A percentile compares a stretch with the other conserved stretches of the same genome.
These are phyloP conservation scores for Tiaroga cobitis DNA, from an alignment of 2,797 vertebrate species.

Conservation along the genomic window DNA sequence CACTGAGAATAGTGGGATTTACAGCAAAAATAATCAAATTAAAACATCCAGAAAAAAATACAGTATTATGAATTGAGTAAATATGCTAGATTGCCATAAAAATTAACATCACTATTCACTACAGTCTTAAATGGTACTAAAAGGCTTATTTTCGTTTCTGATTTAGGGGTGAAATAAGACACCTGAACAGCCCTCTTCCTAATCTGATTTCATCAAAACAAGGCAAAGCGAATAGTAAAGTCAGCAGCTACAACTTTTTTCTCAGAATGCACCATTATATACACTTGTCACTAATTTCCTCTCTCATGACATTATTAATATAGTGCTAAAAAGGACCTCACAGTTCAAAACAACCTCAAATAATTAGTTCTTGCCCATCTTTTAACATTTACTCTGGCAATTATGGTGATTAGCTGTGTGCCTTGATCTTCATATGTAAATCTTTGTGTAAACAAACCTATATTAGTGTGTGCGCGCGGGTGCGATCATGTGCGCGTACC, in stretches of 20 bases:
- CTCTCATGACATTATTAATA: conserved; percentile 38
- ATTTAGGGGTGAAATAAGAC: not conserved
- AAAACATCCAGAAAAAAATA: not conserved
- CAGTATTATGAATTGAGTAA: not conserved
- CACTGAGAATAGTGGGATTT: not conserved
- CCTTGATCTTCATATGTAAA: conserved; percentile 62
- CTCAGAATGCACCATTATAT: not conserved
- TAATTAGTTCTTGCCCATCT: conserved; percentile 53
- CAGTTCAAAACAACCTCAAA: conserved; percentile 47
- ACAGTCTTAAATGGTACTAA: not conserved
- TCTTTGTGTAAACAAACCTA: conserved; percentile 57
- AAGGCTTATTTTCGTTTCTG: not conserved
- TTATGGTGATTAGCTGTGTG: conserved; percentile 57
- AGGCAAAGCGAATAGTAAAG: not conserved
- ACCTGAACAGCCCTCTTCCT: not conserved
- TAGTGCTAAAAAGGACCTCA: conserved; percentile 33
- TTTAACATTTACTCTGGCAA: conserved; percentile 56
- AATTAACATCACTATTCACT: no score
- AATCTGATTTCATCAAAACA: not conserved
- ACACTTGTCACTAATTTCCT: conserved; percentile 13
- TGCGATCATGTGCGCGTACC: conserved; percentile 27
- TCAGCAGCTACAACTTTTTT: conserved; percentile 3
- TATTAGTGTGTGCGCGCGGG: conserved; percentile 22
- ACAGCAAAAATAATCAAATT: not conserved
- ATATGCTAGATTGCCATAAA: not conserved